These are phyloP conservation scores for Amitus sp. DNA, from an alignment of 2,888 invertebrate species.

Conservation along the genomic window DNA sequence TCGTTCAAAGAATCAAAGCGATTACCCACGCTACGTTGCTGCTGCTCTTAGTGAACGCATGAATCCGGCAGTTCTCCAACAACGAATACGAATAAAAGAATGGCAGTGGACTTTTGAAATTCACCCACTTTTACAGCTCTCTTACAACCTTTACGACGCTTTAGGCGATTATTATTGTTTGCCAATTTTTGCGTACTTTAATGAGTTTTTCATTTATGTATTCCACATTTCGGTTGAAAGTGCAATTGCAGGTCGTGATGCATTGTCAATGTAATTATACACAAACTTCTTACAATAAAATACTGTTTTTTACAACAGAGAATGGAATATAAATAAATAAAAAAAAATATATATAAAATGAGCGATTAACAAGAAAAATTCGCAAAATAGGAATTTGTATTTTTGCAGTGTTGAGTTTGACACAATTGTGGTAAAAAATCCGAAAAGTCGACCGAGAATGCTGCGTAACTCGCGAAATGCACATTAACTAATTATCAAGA, in stretches of 20 bases:
- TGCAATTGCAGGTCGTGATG: conserved; percentile 8
- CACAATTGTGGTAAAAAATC: too few species aligned
- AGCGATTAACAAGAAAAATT: too few species aligned
- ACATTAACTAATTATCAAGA: too few species aligned
- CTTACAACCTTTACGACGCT: not conserved
- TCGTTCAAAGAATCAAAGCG: conserved; percentile 59
- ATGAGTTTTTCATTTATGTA: not conserved
- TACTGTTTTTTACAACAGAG: not conserved
- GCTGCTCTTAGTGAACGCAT: conserved; percentile 42
- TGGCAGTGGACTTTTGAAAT: conserved; percentile 27
- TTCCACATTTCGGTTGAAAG: conserved; percentile 2
- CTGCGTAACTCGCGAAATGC: too few species aligned
- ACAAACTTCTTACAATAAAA: not conserved
- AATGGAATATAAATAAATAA: too few species aligned
- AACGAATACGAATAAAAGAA: conserved; percentile 32
- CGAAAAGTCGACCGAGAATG: too few species aligned
- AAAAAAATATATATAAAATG: too few species aligned
- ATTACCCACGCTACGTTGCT: conserved; percentile 52
- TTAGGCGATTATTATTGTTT: not conserved
- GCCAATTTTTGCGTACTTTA: not conserved
- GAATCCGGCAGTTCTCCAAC: conserved; percentile 45
- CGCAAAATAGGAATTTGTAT: too few species aligned
- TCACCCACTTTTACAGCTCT: conserved; percentile 22
- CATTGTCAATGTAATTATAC: conserved; percentile 5
- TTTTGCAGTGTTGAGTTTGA: too few species aligned